Evolutionary conservation across 2,888 invertebrate genomes (phyloP), one percentile per base, ranked within the genome.

Genomic region (Strigamia transsilvanica): DNA sequence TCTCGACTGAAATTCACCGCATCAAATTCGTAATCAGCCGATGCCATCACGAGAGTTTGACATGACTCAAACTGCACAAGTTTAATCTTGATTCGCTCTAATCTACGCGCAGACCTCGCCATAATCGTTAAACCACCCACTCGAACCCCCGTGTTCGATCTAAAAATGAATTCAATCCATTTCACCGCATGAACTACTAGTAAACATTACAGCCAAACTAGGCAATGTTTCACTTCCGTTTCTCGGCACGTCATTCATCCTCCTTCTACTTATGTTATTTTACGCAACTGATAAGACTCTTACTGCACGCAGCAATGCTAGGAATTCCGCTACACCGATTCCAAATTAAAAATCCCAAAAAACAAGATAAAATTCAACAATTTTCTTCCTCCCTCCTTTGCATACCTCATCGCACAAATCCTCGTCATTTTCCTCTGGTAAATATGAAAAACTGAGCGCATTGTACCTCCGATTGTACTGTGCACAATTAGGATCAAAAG

Each of bases 231-330:
- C 12, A 27, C 73, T 73, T 27, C 73, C 73, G 32, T 27, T 73
- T 73, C 32, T 32, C 15, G 1, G 27, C 32, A 73, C 73, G 73
- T 73, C 73, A 73, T 13, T 73, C 73, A 27, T 27, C 27, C 73
- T 73, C 32, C 73, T 27, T 73, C 27, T 18, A 56, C 56, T 56
- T 56, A 66, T 61, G 73, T 73, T 73, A 32, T 73, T 73, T 27
- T 27, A 23, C 73, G 73, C n/a, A 73, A 73, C 12, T 9, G 73
- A 73, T 73, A 73, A 73, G 27, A n/a, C 73, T n/a, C 56, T n/a
- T 18, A 18, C 18, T 56, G 18, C 56, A 56, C n/a, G 18, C 32
- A 73, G 32, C n/a, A 27, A 73, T 73, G 73, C 15, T 1, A 15
- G 73, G 73, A 73, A 73, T 73, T 73, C 23, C 73, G 73, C 27